A percentile compares a stretch with the other conserved stretches of the same genome.
Conservation (phyloP, 2,113 vertebrate genomes). For the Nipponia nippon region DNA sequence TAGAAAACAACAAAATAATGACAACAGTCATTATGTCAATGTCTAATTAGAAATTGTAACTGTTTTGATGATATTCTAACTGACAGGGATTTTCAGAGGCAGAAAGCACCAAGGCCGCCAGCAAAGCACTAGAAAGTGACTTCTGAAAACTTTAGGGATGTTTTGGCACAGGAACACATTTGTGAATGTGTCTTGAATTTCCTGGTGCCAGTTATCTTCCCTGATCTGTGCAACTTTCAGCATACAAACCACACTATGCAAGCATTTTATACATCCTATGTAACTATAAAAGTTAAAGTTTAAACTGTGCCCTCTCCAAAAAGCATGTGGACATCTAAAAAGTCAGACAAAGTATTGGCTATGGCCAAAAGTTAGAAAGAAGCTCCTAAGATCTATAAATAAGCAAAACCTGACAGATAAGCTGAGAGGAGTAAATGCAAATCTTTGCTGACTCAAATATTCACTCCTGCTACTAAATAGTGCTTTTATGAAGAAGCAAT, state of each 20-base stretch:
- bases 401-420: constrained; percentile 43
- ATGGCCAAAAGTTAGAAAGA: constrained; percentile 16
- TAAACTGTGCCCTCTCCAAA: constrained; percentile 35
- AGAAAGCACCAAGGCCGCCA: not conserved
- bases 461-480: constrained; percentile 55
- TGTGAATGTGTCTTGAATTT: constrained; percentile 4
- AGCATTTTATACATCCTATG: constrained; percentile 32
- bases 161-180: not conserved
- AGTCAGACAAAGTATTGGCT: not conserved
- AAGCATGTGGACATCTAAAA: constrained; percentile 4
- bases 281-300: constrained; percentile 70
- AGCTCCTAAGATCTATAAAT: constrained; percentile 51
- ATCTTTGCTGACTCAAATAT: constrained; percentile 58
- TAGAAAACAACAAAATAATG: not conserved
- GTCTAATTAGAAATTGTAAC: not conserved
- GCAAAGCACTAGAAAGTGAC: not conserved
- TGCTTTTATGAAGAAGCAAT: constrained; percentile 47
- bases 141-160: not conserved
- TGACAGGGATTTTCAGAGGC: not conserved
- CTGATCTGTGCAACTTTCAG: constrained; percentile 43
- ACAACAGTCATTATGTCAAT: not conserved
- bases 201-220: constrained; percentile 51
- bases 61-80: not conserved
- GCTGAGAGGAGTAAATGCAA: constrained; percentile 18
- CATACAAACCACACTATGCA: not conserved